Conservation (phyloP, 2,888 invertebrate species). For the Crocallis elinguaria region DNA sequence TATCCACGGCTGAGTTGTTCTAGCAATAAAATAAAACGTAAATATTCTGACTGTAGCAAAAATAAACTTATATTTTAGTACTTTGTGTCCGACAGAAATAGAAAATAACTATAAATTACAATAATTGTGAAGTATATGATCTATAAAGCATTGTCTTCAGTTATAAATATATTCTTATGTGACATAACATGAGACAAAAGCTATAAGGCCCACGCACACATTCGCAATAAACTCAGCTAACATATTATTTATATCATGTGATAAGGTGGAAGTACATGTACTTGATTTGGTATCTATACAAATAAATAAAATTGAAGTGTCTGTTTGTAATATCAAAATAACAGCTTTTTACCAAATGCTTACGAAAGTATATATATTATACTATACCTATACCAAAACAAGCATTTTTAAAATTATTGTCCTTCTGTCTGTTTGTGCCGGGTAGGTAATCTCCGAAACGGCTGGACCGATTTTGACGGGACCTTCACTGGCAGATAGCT, state of each 20-base stretch:
- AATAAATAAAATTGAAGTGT: background rate
- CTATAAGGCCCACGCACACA: conserved; percentile 18
- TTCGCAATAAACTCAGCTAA: conserved; percentile 4
- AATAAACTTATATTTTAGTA: conserved; percentile 3
- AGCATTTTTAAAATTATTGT: too few species aligned
- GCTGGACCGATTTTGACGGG: too few species aligned
- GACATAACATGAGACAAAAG: conserved; percentile 28
- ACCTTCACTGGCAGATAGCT: too few species aligned
- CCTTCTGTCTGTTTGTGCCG: too few species aligned
- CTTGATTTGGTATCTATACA: background rate
- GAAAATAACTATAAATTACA: conserved; percentile 19
- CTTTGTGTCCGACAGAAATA: conserved; percentile 16
- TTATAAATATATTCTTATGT: conserved; percentile 33
- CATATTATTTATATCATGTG: conserved; percentile 18
- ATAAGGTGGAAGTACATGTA: conserved; percentile 7
- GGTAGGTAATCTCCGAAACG: too few species aligned
- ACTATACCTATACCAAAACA: too few species aligned
- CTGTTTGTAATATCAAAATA: background rate
- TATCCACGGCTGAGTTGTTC: conserved; percentile 1
- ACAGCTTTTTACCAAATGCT: background rate
- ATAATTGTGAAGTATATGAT: conserved; percentile 30
- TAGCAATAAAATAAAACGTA: conserved; percentile 2
- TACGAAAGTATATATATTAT: too few species aligned
- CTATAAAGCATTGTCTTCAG: conserved; percentile 30
- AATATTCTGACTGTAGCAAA: background rate